Conservation (phyloP, 2,113 vertebrate genomes). For the Phyllostomus discolor region DNA sequence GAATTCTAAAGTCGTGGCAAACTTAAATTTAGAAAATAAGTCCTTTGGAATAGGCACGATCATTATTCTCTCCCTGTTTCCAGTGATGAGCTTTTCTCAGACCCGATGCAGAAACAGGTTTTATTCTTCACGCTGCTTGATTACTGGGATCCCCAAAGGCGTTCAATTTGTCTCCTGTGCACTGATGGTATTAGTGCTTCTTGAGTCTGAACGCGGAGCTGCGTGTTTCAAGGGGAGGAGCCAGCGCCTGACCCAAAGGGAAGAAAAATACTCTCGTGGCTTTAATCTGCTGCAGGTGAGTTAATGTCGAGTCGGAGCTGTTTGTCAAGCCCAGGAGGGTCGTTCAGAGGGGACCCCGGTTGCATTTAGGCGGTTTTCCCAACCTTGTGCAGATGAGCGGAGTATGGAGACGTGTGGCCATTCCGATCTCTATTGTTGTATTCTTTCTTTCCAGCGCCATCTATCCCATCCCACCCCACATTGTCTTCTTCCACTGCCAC, state of each 20-base stretch:
- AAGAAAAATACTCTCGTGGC: neutral
- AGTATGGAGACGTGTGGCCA: no score
- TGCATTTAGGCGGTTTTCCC: neutral
- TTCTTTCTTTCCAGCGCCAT: no score
- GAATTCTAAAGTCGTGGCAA: neutral
- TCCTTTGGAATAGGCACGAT: neutral
- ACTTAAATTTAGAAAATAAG: neutral
- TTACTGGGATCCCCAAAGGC: neutral
- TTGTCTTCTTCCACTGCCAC: no score
- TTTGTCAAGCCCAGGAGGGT: neutral
- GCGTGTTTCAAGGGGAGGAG: neutral
- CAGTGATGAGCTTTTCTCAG: neutral
- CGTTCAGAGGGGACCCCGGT: neutral
- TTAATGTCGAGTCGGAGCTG: neutral
- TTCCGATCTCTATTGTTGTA: no score
- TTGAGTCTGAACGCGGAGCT: neutral
- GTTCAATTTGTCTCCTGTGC: neutral
- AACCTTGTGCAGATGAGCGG: constrained; percentile 46
- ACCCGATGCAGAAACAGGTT: neutral
- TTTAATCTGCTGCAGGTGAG: neutral
- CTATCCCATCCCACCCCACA: no score
- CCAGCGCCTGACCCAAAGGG: neutral
- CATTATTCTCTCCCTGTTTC: neutral
- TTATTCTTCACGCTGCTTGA: neutral
- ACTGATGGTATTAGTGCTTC: neutral